These are phyloP conservation scores for Podarcis lilfordi DNA, from an alignment of 2,797 vertebrate genomes.

Conservation along the genomic window DNA sequence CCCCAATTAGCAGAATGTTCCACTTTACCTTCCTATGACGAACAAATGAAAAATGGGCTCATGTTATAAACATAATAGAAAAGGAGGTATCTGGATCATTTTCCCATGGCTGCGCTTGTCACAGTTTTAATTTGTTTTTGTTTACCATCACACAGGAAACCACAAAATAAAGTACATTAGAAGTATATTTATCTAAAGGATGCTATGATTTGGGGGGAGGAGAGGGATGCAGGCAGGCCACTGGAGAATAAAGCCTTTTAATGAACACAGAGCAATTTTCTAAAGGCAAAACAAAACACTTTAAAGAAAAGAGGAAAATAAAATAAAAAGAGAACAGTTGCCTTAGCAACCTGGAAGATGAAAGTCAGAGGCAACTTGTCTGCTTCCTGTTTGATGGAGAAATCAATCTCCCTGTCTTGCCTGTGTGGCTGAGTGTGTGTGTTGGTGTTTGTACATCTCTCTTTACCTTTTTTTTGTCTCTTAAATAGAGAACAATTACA, in stretches of 20 bases:
- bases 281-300: constrained; percentile 42
- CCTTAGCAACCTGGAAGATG: constrained; percentile 26
- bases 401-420: background rate
- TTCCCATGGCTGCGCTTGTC: too few species aligned
- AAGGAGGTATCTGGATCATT: background rate
- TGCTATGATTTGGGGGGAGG: background rate
- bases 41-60: background rate
- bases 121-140: background rate
- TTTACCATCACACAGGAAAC: background rate
- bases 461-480: background rate
- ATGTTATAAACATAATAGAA: background rate
- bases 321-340: constrained; percentile 29
- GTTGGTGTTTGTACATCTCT: background rate
- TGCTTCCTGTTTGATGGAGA: background rate
- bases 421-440: background rate
- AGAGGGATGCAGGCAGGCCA: background rate
- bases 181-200: fast-evolving
- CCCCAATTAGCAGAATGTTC: background rate
- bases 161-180: fast-evolving
- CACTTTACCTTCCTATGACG: background rate
- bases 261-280: constrained; percentile 16
- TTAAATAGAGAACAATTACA: background rate
- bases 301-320: background rate
- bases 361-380: background rate
- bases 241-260: fast-evolving